Evolutionary conservation across 1,140 invertebrate species (phyloP).

Genomic region (Aculops lycopersici): DNA sequence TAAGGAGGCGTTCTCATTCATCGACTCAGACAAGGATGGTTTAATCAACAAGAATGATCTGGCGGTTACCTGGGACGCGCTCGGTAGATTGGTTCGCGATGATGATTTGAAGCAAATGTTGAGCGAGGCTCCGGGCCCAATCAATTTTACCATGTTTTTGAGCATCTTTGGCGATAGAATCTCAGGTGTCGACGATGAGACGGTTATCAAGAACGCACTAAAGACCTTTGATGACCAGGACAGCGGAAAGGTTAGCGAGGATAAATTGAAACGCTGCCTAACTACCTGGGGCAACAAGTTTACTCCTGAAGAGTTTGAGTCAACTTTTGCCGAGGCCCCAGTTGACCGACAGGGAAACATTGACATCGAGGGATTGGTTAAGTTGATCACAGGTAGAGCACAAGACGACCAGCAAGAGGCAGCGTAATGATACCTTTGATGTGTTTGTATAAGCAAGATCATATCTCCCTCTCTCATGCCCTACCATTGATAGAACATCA

Average conservation of each 20-base stretch:
- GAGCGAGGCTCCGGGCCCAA: slow-evolving; percentile 50
- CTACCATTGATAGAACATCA: no score
- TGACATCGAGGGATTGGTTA: slow-evolving; percentile 10
- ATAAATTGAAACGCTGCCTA: slow-evolving; percentile 49
- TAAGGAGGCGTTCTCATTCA: slow-evolving; percentile 86
- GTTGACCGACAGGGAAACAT: slow-evolving; percentile 11
- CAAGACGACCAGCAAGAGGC: no score
- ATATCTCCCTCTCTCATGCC: no score
- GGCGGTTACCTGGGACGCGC: slow-evolving; percentile 52
- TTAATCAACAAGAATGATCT: slow-evolving; percentile 82
- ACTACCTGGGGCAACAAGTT: slow-evolving; percentile 21
- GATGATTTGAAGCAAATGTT: slow-evolving; percentile 70
- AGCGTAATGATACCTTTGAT: no score
- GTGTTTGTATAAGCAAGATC: no score
- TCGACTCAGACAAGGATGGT: slow-evolving; percentile 92
- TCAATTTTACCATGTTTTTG: slow-evolving; percentile 76
- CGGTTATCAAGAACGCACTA: slow-evolving; percentile 26
- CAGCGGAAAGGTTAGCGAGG: slow-evolving; percentile 20
- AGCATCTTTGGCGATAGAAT: slow-evolving; percentile 62
- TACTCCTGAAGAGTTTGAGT: slow-evolving; percentile 16
- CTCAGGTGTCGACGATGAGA: slow-evolving; percentile 29
- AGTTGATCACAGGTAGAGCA: no score
- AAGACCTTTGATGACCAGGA: slow-evolving; percentile 23
- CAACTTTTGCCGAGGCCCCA: slow-evolving; percentile 9
- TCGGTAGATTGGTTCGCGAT: slow-evolving; percentile 37